A percentile compares a stretch with the other conserved stretches of the same genome.
These are phyloP conservation scores for Megalops atlanticus DNA, from an alignment of 2,113 vertebrate species.

Conservation along the genomic window DNA sequence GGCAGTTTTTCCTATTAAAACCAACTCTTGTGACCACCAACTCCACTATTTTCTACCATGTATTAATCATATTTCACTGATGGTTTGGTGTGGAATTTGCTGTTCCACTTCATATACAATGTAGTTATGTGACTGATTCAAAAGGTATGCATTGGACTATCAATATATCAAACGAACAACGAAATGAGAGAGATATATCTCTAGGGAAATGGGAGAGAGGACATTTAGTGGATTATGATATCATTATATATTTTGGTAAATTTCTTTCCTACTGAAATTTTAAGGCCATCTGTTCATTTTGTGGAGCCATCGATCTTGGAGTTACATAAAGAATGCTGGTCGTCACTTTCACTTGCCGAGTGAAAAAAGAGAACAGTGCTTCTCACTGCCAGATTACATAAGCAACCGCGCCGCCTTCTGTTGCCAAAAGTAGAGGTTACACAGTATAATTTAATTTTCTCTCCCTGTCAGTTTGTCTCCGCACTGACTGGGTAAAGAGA, in stretches of 20 bases:
- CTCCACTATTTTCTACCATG: background rate
- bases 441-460: constrained; percentile 31
- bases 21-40: background rate
- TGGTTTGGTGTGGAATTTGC: constrained; percentile 13
- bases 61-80: background rate
- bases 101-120: background rate
- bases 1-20: background rate
- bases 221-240: constrained; percentile 6
- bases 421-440: constrained; percentile 46
- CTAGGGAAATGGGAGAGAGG: background rate
- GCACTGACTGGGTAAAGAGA: constrained; percentile 11
- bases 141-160: background rate
- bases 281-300: constrained; percentile 48
- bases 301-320: constrained; percentile 32
- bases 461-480: constrained; percentile 31
- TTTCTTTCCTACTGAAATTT: constrained; percentile 26
- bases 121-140: background rate
- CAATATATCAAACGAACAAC: background rate
- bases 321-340: constrained; percentile 41
- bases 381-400: constrained; percentile 47
- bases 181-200: constrained; percentile 11
- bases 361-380: constrained; percentile 41
- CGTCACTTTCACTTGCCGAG: constrained; percentile 39
- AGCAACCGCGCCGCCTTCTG: constrained; percentile 37
- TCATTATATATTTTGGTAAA: constrained; percentile 20